Conservation (phyloP, 2,113 vertebrate genomes). For the Cacatua alba region DNA sequence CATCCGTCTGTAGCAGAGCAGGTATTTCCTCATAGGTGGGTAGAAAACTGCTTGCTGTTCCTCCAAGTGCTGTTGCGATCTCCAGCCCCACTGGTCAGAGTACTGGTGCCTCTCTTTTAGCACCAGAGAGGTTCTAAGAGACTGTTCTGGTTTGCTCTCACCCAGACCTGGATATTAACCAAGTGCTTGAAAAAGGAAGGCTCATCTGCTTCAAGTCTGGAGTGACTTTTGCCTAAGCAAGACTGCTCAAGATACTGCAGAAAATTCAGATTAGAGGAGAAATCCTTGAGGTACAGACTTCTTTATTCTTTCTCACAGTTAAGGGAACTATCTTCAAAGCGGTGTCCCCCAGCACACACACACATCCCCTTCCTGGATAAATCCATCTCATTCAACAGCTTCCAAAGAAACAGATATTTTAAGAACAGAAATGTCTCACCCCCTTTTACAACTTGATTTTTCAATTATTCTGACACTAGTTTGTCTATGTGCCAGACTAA, state of each 20-base stretch:
- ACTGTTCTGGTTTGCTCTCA: neutral
- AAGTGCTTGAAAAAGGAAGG: neutral
- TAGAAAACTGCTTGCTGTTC: neutral
- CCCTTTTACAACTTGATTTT: neutral
- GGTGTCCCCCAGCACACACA: neutral
- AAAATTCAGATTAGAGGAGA: neutral
- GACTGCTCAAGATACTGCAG: neutral
- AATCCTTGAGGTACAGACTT: neutral
- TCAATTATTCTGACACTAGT: neutral
- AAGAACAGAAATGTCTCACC: neutral
- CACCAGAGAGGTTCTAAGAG: neutral
- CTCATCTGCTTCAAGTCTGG: neutral
- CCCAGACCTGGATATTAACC: neutral
- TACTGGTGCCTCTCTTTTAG: neutral
- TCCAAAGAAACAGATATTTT: neutral
- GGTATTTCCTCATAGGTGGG: neutral
- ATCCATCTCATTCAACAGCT: neutral
- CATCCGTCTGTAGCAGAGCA: neutral
- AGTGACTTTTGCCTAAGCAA: neutral
- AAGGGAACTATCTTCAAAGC: neutral
- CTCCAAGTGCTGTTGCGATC: neutral
- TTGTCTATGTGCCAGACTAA: neutral
- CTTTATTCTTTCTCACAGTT: neutral
- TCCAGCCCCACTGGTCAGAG: neutral
- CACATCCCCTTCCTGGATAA: neutral